Base-by-base conservation (phyloP, 2,888 invertebrate species). In the Atrina japonica region DNA sequence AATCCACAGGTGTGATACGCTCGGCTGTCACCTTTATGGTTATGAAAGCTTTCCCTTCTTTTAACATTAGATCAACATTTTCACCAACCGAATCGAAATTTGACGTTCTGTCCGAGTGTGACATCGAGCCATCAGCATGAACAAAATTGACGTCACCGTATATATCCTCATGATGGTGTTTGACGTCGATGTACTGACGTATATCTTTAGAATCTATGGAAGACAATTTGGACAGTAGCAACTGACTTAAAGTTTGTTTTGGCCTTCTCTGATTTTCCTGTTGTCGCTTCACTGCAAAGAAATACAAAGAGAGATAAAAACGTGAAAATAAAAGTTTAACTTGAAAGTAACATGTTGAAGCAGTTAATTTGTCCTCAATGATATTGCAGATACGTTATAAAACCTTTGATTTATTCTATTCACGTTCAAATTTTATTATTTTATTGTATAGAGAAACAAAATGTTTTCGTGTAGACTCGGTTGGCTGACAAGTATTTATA, bases 21-120 rank as follows among this genome's bases (percentile, higher is more conserved):
- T 89, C 90, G 18, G 89, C 89, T 14, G 88, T 86, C 27, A 89
- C 89, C 71, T 83, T 88, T 52, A 90, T 81, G n/a, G 83, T 83
- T 18, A 87, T 84, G 61, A 75, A 81, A 1, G 87, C 87, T 66
- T 86, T 86, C 7, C 87, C 87, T 14, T 83, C 79, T 61, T 82
- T 83, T 45, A 87, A 59, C 58, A 81, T 69, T 25, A 87, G 77
- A 52, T 86, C 86, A 23, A 87, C 83, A 30, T 86, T 84, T 67
- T 87, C 87, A 43, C 81, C 80, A 23, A 86, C 83, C 9, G 85
- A 80, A 68, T 87, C 87, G 76, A 86, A 86, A 71, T 86, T 82
- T 55, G 79, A 78, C 18, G 83, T 86, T 69, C 82, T 76, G n/a
- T 35, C 59, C 6, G 77, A 69, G 2, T 41, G 16, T 1, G 68